These are phyloP conservation scores for Micrasema minimum DNA, from an alignment of 1,140 invertebrate genomes.

Conservation along the genomic window DNA sequence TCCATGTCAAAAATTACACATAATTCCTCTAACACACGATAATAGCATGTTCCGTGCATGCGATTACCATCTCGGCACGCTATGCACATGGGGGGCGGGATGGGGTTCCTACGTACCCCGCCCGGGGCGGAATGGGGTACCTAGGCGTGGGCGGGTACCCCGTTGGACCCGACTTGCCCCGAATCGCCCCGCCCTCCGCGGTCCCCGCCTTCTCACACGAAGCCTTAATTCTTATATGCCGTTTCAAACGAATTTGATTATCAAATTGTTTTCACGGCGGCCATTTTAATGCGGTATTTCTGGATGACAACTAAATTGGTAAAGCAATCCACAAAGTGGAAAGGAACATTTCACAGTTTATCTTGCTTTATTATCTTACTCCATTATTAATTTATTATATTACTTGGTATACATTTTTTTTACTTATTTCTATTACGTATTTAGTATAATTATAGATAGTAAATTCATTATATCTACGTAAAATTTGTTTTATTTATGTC, in stretches of 20 bases:
- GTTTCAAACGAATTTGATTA: constrained; percentile 21
- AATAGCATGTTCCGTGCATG: constrained; percentile 37
- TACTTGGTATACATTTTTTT: no score
- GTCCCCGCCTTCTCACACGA: constrained; percentile 41
- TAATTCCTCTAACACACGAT: constrained; percentile 30
- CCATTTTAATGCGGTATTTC: constrained; percentile 17
- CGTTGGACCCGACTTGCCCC: not conserved
- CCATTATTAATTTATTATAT: no score
- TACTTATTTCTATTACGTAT: no score
- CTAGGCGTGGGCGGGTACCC: constrained; percentile 3
- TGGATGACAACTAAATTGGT: not conserved
- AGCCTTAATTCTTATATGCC: constrained; percentile 21
- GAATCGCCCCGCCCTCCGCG: constrained; percentile 42
- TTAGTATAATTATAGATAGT: no score
- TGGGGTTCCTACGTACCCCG: no score
- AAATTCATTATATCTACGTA: no score
- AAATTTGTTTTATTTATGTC: no score
- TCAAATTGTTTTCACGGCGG: constrained; percentile 22
- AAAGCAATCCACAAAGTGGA: not conserved
- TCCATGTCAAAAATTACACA: constrained; percentile 33
- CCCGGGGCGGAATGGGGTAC: no score
- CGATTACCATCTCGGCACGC: constrained; percentile 40
- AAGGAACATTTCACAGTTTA: no score
- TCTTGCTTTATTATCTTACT: no score
- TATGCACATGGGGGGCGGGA: constrained; percentile 9